A percentile compares a stretch with the other conserved stretches of the same genome.
These are phyloP conservation scores for Ophion ventricosus DNA, from an alignment of 2,888 invertebrate genomes.

Conservation along the genomic window DNA sequence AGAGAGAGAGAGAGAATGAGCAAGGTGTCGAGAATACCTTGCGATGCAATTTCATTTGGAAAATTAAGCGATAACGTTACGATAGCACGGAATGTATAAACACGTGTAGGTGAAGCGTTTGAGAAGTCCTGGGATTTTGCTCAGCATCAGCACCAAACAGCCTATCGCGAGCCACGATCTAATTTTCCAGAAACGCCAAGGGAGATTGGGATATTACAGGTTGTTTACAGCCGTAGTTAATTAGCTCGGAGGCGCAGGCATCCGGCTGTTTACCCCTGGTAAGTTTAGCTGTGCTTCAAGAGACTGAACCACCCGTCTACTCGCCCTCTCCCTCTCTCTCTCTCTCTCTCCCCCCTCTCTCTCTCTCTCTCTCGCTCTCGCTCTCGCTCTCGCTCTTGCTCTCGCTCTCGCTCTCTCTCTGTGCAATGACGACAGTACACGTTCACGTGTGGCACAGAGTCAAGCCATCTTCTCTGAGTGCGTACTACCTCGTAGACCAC, in stretches of 20 bases:
- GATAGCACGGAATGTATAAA: constrained; percentile 30
- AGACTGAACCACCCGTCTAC: constrained; percentile 10
- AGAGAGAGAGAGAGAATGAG: constrained; percentile 5
- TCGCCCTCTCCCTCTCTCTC: constrained; percentile 10
- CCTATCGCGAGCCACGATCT: constrained; percentile 64
- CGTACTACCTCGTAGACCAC: neutral
- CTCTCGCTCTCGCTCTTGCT: constrained; percentile 23
- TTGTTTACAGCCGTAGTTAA: constrained; percentile 73
- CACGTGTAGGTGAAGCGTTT: constrained; percentile 43
- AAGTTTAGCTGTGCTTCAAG: constrained; percentile 58
- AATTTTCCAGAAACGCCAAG: constrained; percentile 57
- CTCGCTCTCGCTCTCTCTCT: constrained; percentile 26
- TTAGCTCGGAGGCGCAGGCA: constrained; percentile 68
- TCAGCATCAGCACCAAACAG: constrained; percentile 41
- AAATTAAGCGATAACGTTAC: constrained; percentile 67
- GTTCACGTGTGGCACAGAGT: constrained; percentile 22
- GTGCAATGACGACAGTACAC: neutral
- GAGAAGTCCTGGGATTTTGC: constrained; percentile 38
- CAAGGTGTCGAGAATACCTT: constrained; percentile 33
- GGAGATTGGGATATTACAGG: constrained; percentile 71
- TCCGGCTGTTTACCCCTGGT: constrained; percentile 64
- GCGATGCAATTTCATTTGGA: constrained; percentile 56
- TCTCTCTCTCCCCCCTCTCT: constrained; percentile 3
- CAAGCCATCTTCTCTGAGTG: constrained; percentile 11
- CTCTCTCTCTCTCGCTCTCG: constrained; percentile 12